These are phyloP conservation scores for Drosophila burlai DNA, from an alignment of 1,140 invertebrate species.

Conservation along the genomic window DNA sequence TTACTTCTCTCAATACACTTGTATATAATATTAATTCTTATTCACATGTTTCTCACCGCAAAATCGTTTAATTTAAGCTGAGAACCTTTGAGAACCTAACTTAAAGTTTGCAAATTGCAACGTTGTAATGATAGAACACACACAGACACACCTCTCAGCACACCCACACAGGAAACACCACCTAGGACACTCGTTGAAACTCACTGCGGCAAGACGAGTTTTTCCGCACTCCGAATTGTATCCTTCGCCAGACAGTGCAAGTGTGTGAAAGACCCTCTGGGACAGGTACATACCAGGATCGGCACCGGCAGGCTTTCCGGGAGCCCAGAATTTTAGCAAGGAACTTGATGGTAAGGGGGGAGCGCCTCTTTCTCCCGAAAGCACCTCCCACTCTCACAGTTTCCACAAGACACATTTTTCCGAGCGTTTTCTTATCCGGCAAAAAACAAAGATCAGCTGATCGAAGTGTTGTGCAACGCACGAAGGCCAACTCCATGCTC, in stretches of 20 bases:
- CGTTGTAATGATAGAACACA: slow-evolving; percentile 34
- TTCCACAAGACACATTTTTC: not conserved
- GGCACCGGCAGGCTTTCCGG: not conserved
- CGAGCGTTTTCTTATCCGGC: too few species aligned
- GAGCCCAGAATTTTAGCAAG: not conserved
- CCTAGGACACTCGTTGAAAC: not conserved
- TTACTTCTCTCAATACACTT: not conserved
- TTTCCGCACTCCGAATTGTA: not conserved
- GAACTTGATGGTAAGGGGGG: not conserved
- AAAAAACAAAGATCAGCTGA: too few species aligned
- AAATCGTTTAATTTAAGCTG: not conserved
- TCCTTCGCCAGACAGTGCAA: not conserved
- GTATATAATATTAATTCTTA: not conserved
- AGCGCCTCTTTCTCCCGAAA: not conserved
- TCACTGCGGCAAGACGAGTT: not conserved
- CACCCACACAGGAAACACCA: not conserved
- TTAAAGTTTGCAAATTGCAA: slow-evolving; percentile 20
- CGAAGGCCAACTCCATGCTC: too few species aligned
- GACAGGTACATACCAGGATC: not conserved
- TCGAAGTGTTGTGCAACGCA: too few species aligned
- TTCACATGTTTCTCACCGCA: not conserved
- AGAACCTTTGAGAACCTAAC: slow-evolving; percentile 11
- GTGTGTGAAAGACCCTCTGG: not conserved
- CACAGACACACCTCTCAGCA: not conserved
- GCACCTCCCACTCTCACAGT: not conserved